Conservation (phyloP, 2,888 invertebrate species). For the Phytoseiulus persimilis region DNA sequence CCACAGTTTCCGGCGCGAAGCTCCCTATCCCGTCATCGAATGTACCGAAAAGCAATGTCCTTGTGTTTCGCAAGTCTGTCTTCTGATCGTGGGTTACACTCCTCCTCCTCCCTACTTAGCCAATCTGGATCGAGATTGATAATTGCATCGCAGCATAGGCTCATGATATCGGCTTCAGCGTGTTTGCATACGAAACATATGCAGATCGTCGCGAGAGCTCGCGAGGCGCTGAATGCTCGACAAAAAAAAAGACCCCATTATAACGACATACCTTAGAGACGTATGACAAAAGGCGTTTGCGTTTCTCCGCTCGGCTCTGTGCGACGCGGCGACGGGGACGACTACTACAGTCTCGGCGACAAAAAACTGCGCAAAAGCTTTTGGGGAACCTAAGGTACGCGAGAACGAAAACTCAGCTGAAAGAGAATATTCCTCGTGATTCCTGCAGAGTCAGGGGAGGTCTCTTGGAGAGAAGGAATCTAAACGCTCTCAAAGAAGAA, state of each 20-base stretch:
- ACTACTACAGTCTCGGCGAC: too few relatives aligned
- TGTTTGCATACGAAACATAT: background rate
- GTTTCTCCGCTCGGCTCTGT: background rate
- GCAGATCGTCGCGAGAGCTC: background rate
- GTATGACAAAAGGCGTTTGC: background rate
- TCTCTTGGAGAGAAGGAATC: too few relatives aligned
- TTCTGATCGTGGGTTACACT: background rate
- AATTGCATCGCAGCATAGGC: background rate
- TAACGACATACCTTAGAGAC: background rate
- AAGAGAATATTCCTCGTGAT: too few relatives aligned
- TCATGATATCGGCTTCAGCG: background rate
- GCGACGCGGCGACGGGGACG: background rate
- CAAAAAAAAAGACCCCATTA: background rate
- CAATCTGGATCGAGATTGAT: background rate
- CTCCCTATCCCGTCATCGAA: too few relatives aligned
- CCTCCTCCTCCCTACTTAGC: background rate
- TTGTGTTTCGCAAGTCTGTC: background rate
- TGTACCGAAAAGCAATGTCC: too few relatives aligned
- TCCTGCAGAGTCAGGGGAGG: too few relatives aligned
- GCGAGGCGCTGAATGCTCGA: background rate
- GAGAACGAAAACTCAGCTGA: background rate
- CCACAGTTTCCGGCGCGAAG: too few relatives aligned
- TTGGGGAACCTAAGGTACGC: background rate
- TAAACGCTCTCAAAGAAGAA: too few relatives aligned
- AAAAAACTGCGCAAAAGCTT: too few relatives aligned